These are phyloP conservation scores for Zaprionus lachaisei DNA, from an alignment of 1,140 invertebrate species.

Conservation along the genomic window DNA sequence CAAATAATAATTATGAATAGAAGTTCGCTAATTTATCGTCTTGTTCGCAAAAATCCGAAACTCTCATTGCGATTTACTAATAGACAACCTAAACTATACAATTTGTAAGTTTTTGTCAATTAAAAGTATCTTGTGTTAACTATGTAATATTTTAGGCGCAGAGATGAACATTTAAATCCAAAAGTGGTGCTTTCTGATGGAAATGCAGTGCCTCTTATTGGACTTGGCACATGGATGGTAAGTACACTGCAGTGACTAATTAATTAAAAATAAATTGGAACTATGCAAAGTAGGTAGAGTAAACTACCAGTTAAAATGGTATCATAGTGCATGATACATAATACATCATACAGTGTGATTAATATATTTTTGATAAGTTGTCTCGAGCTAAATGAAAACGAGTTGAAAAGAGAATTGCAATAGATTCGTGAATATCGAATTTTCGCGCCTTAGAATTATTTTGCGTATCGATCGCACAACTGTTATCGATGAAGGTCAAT, in stretches of 20 bases:
- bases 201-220: conserved; percentile 51
- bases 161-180: conserved; percentile 16
- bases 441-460: background rate
- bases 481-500: conserved; percentile 15
- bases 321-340: background rate
- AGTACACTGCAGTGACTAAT: conserved; percentile 10
- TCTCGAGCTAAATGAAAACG: background rate
- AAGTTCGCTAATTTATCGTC: background rate
- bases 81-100: background rate
- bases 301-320: conserved; percentile 11
- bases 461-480: conserved; percentile 38
- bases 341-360: background rate
- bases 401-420: no score
- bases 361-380: background rate
- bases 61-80: background rate
- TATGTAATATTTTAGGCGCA: conserved; percentile 16
- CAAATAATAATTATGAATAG: no score
- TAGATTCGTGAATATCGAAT: background rate
- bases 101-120: conserved; percentile 28
- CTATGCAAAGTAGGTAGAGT: conserved; percentile 5
- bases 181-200: conserved; percentile 42
- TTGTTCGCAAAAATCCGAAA: background rate
- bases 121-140: background rate
- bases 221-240: conserved; percentile 61
- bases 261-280: background rate